Percentiles rank a stretch among this genome's conserved stretches.
Evolutionary conservation across 2,888 invertebrate genomes (phyloP).

Genomic region (Zelleria hepariella): DNA sequence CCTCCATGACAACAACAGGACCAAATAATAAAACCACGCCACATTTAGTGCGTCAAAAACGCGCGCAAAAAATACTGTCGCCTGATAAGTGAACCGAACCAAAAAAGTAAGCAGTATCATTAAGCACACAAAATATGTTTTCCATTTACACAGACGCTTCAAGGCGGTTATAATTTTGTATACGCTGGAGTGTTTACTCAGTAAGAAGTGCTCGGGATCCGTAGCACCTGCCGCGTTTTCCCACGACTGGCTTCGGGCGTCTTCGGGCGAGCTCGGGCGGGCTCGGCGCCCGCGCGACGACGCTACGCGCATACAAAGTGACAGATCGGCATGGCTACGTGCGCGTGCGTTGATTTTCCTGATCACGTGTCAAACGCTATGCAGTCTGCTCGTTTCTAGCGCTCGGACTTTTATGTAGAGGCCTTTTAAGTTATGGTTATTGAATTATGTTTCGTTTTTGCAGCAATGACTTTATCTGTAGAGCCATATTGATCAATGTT

Average conservation of each 20-base stretch:
- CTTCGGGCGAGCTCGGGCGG: conserved; percentile 38
- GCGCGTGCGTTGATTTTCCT: conserved; percentile 10
- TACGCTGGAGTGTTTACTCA: conserved; percentile 68
- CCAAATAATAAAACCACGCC: conserved; percentile 37
- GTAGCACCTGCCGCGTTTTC: conserved; percentile 70
- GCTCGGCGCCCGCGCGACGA: conserved; percentile 40
- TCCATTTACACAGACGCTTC: conserved; percentile 68
- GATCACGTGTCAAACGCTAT: conserved; percentile 30
- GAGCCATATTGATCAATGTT: background rate
- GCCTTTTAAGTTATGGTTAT: background rate
- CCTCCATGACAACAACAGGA: conserved; percentile 48
- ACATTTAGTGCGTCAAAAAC: conserved; percentile 33
- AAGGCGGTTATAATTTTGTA: conserved; percentile 71
- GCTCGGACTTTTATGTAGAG: background rate
- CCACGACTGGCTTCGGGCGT: conserved; percentile 56
- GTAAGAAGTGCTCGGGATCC: conserved; percentile 67
- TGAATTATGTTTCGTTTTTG: background rate
- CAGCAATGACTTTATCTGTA: background rate
- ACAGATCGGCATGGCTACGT: conserved; percentile 23
- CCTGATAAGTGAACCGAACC: conserved; percentile 55
- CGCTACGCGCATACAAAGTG: conserved; percentile 31
- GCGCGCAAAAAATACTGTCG: conserved; percentile 53
- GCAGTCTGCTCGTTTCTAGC: background rate
- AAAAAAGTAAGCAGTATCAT: conserved; percentile 69
- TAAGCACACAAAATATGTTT: conserved; percentile 72